These are phyloP conservation scores for Trematomus loennbergii DNA, from an alignment of 2,113 vertebrate species.

Conservation along the genomic window DNA sequence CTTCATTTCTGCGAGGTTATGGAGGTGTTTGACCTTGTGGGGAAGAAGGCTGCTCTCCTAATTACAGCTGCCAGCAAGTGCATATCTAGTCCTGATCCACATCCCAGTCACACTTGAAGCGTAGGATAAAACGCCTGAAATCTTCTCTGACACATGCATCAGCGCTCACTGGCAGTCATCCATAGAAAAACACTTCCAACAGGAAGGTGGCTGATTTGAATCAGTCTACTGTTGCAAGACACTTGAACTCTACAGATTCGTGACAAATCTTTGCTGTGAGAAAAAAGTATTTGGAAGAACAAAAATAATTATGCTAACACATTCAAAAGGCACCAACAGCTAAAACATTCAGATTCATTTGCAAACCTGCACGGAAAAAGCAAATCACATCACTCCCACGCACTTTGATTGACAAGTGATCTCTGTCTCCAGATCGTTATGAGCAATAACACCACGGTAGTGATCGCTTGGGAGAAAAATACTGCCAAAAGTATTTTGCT, in stretches of 20 bases:
- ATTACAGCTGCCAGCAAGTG: constrained; percentile 38
- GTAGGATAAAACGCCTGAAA: background rate
- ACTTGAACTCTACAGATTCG: background rate
- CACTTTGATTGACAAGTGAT: constrained; percentile 70
- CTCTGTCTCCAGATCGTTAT: constrained; percentile 22
- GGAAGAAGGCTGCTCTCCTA: constrained; percentile 30
- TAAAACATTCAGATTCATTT: constrained; percentile 20
- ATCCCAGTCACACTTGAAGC: constrained; percentile 9
- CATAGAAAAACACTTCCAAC: background rate
- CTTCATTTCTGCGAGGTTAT: constrained; percentile 44
- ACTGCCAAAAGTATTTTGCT: constrained; percentile 27
- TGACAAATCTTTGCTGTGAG: background rate
- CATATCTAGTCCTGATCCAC: constrained; percentile 29
- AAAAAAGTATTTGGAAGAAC: constrained; percentile 1
- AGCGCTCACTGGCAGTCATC: background rate
- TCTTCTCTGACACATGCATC: constrained; percentile 6
- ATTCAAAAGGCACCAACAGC: constrained; percentile 35
- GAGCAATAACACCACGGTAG: constrained; percentile 37
- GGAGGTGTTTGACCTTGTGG: constrained; percentile 39
- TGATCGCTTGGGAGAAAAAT: background rate
- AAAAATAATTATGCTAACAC: constrained; percentile 7
- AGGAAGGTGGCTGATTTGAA: constrained; percentile 7
- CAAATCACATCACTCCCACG: constrained; percentile 54
- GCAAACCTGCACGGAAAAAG: constrained; percentile 21
- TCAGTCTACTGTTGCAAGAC: background rate